These are phyloP conservation scores for Cladorhizidae sp. DNA, from an alignment of 37 sponge, comb jelly and placozoan species.

Conservation along the genomic window DNA sequence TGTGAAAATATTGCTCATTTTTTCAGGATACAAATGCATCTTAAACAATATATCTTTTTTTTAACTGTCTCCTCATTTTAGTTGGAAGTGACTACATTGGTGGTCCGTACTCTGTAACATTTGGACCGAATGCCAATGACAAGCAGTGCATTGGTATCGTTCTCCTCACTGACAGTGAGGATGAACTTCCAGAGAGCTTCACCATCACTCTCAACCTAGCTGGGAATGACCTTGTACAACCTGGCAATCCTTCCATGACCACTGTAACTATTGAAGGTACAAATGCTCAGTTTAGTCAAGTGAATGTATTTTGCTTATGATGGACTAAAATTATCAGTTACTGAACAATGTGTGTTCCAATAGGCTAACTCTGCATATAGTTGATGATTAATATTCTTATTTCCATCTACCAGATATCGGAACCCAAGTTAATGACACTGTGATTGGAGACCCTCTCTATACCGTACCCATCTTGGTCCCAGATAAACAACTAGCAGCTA, in stretches of 20 bases:
- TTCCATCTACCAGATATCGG: neutral
- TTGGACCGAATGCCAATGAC: conserved; percentile 14
- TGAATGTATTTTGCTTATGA: neutral
- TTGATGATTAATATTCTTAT: neutral
- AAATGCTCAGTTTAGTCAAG: neutral
- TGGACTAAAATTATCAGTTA: neutral
- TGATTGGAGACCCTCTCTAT: conserved; percentile 54
- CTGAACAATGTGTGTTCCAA: neutral
- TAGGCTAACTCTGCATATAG: neutral
- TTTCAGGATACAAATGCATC: neutral
- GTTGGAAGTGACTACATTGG: conserved; percentile 31
- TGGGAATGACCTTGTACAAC: neutral
- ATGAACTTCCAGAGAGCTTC: conserved; percentile 9
- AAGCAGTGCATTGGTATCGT: conserved; percentile 7
- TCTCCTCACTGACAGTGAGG: neutral
- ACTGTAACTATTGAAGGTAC: conserved; percentile 19
- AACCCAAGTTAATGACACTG: conserved; percentile 32
- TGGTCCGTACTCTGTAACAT: conserved; percentile 6
- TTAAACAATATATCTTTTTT: neutral
- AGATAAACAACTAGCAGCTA: neutral
- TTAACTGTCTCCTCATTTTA: neutral
- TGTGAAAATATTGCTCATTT: neutral
- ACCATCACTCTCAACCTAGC: neutral
- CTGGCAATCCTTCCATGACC: conserved; percentile 7
- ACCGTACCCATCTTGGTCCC: conserved; percentile 34